These are phyloP conservation scores for Cavia aperea DNA, from an alignment of 2,113 vertebrate genomes.

Conservation along the genomic window DNA sequence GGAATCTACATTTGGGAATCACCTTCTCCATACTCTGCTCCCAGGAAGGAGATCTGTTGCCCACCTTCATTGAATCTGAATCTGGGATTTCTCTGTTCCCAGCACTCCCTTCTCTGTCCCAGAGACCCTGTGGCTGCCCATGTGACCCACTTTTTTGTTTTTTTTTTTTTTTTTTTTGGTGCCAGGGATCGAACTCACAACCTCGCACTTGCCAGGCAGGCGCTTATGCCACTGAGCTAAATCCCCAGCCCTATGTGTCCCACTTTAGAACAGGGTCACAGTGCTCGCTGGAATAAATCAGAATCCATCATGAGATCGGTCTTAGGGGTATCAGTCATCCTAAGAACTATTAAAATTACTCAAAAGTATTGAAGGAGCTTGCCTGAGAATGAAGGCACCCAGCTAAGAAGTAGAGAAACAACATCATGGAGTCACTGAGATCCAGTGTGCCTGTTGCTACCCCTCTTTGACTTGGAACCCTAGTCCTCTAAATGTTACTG, in stretches of 20 bases:
- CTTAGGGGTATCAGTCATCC: too few species aligned
- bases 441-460: neutral
- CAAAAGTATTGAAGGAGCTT: neutral
- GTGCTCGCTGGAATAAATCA: neutral
- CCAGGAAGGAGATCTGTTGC: neutral
- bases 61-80: neutral
- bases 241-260: neutral
- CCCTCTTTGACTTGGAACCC: neutral
- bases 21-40: rapidly evolving
- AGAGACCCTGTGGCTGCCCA: too few species aligned
- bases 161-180: too few species aligned
- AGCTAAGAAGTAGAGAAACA: neutral
- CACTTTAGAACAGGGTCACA: too few species aligned
- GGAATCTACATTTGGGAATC: neutral
- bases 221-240: too few species aligned
- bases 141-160: neutral
- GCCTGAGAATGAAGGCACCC: neutral
- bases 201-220: too few species aligned
- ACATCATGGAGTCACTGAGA: rapidly evolving
- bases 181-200: too few species aligned
- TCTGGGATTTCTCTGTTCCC: neutral
- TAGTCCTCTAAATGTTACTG: neutral
- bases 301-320: neutral
- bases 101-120: neutral
- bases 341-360: neutral